Evolutionary conservation across 2,113 vertebrate species (phyloP).

Genomic region (Lagenorhynchus albirostris): DNA sequence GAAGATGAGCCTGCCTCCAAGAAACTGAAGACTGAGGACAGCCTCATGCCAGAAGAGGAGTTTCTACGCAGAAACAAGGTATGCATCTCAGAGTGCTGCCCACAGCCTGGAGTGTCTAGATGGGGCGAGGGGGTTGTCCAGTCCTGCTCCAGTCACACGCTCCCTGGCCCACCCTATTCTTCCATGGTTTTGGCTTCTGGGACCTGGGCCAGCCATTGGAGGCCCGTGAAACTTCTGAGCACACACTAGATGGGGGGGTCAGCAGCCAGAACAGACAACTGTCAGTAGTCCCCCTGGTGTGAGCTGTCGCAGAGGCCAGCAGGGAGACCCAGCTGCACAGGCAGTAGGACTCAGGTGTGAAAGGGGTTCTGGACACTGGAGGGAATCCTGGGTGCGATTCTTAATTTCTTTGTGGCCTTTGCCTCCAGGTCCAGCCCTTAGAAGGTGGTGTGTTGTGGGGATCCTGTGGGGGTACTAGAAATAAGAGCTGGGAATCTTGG

Average conservation of each 20-base stretch:
- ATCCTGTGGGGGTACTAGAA: not conserved
- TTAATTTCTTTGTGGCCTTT: not conserved
- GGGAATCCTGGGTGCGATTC: not conserved
- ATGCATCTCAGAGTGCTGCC: not conserved
- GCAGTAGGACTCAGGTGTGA: not conserved
- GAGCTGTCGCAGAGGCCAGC: not conserved
- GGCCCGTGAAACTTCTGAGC: not conserved
- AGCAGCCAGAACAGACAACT: not conserved
- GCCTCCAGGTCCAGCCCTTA: not conserved
- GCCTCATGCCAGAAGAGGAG: constrained; percentile 97
- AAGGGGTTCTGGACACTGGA: not conserved
- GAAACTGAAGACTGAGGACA: constrained; percentile 98
- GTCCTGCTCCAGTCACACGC: accelerated
- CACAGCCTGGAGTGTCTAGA: not conserved
- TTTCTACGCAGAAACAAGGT: constrained; percentile 98
- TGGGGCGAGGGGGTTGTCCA: accelerated
- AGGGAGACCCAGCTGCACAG: not conserved
- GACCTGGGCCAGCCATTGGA: not conserved
- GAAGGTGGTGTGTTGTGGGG: not conserved
- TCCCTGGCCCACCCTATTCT: not conserved
- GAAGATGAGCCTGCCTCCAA: constrained; percentile 96
- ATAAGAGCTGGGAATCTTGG: not conserved
- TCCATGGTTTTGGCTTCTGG: not conserved
- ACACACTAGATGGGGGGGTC: too few species aligned
- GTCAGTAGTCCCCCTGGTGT: not conserved